phyloP scores from a whole-genome alignment of 2,888 invertebrate genomes.

The Aplocera efformata region DNA sequence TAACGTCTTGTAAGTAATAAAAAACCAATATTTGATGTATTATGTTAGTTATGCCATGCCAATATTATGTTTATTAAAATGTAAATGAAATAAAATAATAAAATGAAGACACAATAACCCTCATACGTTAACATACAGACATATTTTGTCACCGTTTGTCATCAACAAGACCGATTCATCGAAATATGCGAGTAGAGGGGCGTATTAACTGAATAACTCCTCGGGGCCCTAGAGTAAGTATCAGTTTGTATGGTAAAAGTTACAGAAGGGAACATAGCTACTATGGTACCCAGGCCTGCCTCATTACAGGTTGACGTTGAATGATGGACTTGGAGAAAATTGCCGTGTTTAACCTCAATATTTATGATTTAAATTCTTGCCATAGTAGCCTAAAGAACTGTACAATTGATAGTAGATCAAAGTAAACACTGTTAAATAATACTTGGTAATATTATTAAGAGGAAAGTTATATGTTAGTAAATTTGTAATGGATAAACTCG shows the following conservation, averaged over 20 bases:
- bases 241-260: not conserved
- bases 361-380: conserved; percentile 60
- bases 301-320: conserved; percentile 73
- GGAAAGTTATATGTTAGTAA: too few species aligned
- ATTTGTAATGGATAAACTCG: too few species aligned
- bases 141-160: conserved; percentile 28
- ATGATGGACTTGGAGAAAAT: conserved; percentile 64
- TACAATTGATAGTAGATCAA: not conserved
- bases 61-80: too few species aligned
- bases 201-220: conserved; percentile 62
- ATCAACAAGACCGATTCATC: conserved; percentile 41
- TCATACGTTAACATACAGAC: conserved; percentile 18
- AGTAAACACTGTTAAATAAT: too few species aligned
- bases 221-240: conserved; percentile 14
- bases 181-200: conserved; percentile 50
- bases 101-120: conserved; percentile 10
- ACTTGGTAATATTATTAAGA: too few species aligned
- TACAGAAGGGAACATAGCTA: conserved; percentile 1
- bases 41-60: too few species aligned
- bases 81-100: too few species aligned
- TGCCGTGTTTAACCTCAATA: conserved; percentile 58
- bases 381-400: not conserved
- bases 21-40: too few species aligned
- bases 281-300: conserved; percentile 44
- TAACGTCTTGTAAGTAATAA: too few species aligned